A percentile compares a stretch with the other conserved stretches of the same genome.
phyloP scores from a whole-genome alignment of 1,140 invertebrate genomes.

The Zophobas morio region DNA sequence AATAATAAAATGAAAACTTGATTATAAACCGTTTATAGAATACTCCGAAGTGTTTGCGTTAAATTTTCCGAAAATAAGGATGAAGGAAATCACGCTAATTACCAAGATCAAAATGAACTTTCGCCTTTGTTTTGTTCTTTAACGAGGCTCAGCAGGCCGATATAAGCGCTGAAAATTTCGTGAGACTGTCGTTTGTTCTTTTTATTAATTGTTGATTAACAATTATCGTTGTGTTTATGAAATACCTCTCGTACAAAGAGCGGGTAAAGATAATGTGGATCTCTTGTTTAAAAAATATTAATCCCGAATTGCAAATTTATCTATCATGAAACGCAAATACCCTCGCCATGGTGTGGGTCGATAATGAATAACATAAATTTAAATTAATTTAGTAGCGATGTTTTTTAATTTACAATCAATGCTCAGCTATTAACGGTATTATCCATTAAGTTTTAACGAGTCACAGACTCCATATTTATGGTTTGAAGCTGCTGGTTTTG shows the following conservation, averaged over 20 bases:
- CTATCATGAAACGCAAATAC: slow-evolving; percentile 1
- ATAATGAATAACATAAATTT: slow-evolving; percentile 6
- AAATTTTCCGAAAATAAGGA: slow-evolving; percentile 13
- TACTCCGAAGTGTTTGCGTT: slow-evolving; percentile 19
- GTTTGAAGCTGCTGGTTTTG: background rate
- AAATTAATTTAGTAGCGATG: background rate
- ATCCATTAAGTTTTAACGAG: no score
- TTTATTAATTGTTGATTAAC: background rate
- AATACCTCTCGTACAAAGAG: background rate
- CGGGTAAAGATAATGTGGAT: no score
- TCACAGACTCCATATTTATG: background rate
- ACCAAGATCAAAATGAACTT: slow-evolving; percentile 31
- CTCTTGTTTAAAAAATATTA: background rate
- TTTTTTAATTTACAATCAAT: background rate
- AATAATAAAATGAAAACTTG: background rate
- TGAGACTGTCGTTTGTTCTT: background rate
- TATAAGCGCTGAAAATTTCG: slow-evolving; percentile 22
- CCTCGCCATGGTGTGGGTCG: background rate
- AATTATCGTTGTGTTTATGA: background rate
- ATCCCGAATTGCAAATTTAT: background rate
- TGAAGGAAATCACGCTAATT: slow-evolving; percentile 14
- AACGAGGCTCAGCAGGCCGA: slow-evolving; percentile 22
- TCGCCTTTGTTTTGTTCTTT: slow-evolving; percentile 33
- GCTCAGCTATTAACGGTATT: background rate
- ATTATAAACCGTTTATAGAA: slow-evolving; percentile 9